These are phyloP conservation scores for Orientallactaga bullata DNA, from an alignment of 2,113 vertebrate genomes.

Conservation along the genomic window DNA sequence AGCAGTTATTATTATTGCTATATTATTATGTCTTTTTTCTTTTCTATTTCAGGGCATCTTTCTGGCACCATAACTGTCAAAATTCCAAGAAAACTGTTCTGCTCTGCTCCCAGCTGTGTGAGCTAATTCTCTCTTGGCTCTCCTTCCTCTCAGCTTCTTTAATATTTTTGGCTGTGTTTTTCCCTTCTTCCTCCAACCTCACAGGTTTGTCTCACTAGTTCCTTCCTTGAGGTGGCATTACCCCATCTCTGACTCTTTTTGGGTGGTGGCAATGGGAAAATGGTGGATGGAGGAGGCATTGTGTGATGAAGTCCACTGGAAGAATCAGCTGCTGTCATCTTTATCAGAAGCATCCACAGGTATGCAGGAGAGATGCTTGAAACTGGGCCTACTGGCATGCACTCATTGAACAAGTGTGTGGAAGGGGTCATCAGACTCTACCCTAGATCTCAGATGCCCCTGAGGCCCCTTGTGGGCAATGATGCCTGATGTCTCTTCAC, in stretches of 20 bases:
- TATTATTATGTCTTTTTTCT: background rate
- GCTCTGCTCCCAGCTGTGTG: background rate
- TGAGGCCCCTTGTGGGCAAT: too few relatives aligned
- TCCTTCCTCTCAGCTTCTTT: background rate
- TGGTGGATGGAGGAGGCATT: too few relatives aligned
- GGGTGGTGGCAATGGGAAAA: background rate
- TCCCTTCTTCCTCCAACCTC: background rate
- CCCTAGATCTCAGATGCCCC: too few relatives aligned
- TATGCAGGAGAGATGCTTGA: too few relatives aligned
- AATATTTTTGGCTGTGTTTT: background rate
- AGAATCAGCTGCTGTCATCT: too few relatives aligned
- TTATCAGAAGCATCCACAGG: too few relatives aligned
- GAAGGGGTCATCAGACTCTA: too few relatives aligned
- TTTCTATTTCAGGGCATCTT: background rate
- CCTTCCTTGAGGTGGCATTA: background rate
- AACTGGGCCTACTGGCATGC: too few relatives aligned
- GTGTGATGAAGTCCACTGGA: too few relatives aligned
- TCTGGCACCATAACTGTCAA: background rate
- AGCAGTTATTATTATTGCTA: background rate
- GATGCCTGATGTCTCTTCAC: too few relatives aligned
- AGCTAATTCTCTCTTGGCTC: background rate
- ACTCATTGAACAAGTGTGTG: too few relatives aligned
- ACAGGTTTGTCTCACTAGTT: background rate
- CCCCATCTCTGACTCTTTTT: background rate
- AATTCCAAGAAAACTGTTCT: background rate